Base-by-base conservation (phyloP, 2,113 vertebrate species). In the Calypte anna region DNA sequence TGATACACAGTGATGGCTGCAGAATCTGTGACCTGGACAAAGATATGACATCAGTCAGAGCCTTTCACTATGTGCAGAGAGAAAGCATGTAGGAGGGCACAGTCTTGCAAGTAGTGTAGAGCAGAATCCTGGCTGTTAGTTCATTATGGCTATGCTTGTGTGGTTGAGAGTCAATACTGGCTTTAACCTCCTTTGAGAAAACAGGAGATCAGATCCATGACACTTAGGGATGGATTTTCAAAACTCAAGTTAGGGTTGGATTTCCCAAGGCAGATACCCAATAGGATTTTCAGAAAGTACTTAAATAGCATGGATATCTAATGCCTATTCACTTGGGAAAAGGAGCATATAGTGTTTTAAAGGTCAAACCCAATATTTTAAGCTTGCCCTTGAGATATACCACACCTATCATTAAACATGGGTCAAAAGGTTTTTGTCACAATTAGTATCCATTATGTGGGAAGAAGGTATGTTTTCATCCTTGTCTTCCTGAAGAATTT, bases 291-390 rank as follows among this genome's bases (percentile, higher is more conserved):
- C 27, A 25, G 72, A 36, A 95, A 78, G 44, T 59, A 40, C 16
- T 80, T 86, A 82, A 81, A 61, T 63, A 67, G 25, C 23, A 7
- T 75, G 22, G 14, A 22, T 91, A 53, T 22, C 57, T 90, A 81
- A 61, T 91, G 50, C 24, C 22, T 70, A 64, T 74, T 93, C 78
- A 68, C 75, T 90, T 88, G 61, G 48, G 51, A 88, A 86, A 86
- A 78, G 46, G 57, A 74, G 19, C 16, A 70, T 74, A 38, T 53
- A 67, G 72, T 61, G 19, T 38, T 92, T 79, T 85, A 91, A 94
- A 90, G 72, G 79, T 91, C 78, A 90, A 90, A 95, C 83, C 10
- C 18, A 80, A 40, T 70, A 38, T 59, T 82, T 91, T 88, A 94
- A 86, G 46, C 69, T 93, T 87, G 53, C 57, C 54, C 36, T 79